A percentile compares a stretch with the other conserved stretches of the same genome.
Conservation (phyloP, 2,797 vertebrate genomes). For the Falco biarmicus region DNA sequence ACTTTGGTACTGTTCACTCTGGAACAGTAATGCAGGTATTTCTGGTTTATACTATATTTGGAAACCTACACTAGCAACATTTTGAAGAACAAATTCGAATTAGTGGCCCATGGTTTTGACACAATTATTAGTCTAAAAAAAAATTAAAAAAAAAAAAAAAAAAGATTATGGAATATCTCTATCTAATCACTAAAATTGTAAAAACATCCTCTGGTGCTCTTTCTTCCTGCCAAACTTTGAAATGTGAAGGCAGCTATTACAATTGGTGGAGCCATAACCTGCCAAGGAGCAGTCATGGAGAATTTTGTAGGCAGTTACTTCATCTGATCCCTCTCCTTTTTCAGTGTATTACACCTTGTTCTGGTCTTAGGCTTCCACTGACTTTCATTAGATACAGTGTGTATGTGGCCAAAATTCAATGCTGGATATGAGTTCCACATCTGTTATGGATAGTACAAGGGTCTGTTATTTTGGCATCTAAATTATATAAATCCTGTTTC, state of each 20-base stretch:
- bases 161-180: not conserved
- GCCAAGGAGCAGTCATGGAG: not conserved
- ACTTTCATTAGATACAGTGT: not conserved
- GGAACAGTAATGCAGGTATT: not conserved
- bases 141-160: not conserved
- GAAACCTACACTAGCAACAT: not conserved
- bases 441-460: constrained; percentile 19
- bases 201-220: not conserved
- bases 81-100: not conserved
- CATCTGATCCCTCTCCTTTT: not conserved
- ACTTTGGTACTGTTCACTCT: not conserved
- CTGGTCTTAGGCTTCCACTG: not conserved
- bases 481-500: constrained; percentile 30
- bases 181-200: not conserved
- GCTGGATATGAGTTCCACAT: constrained; percentile 28
- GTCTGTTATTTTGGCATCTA: constrained; percentile 56
- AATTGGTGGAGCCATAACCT: not conserved
- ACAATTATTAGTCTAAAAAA: not conserved
- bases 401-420: constrained; percentile 13
- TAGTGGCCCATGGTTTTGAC: not conserved
- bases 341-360: constrained; percentile 27
- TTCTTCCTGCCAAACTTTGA: not conserved
- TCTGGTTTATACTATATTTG: not conserved
- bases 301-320: constrained; percentile 40
- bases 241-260: not conserved